Evolutionary conservation across 92 coral and sea anemone genomes (phyloP).

Genomic region (Bergia puertoricense): DNA sequence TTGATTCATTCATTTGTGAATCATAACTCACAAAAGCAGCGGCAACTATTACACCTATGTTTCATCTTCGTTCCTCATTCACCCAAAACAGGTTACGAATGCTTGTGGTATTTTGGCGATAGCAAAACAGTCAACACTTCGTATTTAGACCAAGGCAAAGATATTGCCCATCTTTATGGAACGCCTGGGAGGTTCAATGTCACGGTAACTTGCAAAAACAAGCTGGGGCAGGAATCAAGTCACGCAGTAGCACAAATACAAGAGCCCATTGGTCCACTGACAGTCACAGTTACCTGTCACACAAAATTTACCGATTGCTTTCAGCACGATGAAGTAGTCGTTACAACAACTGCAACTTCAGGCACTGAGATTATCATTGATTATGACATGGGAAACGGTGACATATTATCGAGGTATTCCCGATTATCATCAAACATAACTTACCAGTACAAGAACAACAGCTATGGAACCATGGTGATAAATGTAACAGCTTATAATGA

Average conservation of each 20-base stretch:
- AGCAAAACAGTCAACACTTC: background rate
- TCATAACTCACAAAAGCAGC: no score
- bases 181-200: background rate
- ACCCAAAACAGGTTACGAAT: conserved; percentile 28
- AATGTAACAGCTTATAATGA: conserved; percentile 21
- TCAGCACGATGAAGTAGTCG: conserved; percentile 7
- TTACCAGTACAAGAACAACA: conserved; percentile 14
- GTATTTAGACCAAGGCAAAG: conserved; percentile 3
- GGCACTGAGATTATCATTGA: background rate
- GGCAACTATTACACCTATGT: background rate
- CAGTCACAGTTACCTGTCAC: background rate
- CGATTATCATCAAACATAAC: background rate
- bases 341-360: background rate
- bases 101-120: conserved; percentile 18
- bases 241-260: background rate
- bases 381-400: conserved; percentile 20
- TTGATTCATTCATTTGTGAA: no score
- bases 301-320: conserved; percentile 10
- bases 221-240: background rate
- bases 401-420: background rate
- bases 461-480: background rate
- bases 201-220: conserved; percentile 15
- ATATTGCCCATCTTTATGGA: background rate
- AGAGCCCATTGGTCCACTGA: background rate
- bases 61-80: background rate